Base-by-base conservation (phyloP, 2,113 vertebrate genomes). In the Caloenas nicobarica region DNA sequence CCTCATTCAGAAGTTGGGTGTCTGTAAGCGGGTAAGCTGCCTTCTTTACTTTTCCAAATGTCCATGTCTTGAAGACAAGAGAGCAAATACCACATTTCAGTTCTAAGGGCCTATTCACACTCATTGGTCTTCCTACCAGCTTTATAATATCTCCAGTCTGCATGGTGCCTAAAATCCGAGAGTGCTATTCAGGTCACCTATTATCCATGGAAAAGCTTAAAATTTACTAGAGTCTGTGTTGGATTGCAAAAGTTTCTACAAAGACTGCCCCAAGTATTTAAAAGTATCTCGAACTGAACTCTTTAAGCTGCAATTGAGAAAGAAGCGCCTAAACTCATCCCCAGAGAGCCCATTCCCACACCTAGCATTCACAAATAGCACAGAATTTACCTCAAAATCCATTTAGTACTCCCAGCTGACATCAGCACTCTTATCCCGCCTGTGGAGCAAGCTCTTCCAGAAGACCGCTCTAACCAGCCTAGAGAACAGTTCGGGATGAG, bases 391-490 rank as follows among this genome's bases (percentile, higher is more conserved):
- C 64, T 58, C 77, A 78, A 86, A 91, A 79, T 81, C 77, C 48
- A 76, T 91, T 93, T 84, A 92, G 72, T 60, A 60, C 40, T 91
- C 81, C 81, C 61, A 91, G 83, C 10, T 95, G 93, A 92, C 77
- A 78, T 42, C 64, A 68, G 46, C 28, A n/a, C 29, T 58, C 33
- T 78, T 71, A 86, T 38, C 62, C 65, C 0, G 24, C 24, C 70
- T 15, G 9, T 50, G 61, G 65, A 88, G 56, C 13, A 10, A 79
- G 53, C 65, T 84, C 61, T 87, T 83, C 72, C 80, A 91, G 83
- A 88, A 81, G 51, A 64, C 51, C 68, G 60, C 48, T 81, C 38
- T 68, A 73, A 86, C 42, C 53, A 93, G 76, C 21, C 34, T 9
- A 38, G 33, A 71, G 33, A 84, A 78, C 4, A 64, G 13, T 33